Conservation (phyloP, 2,888 invertebrate genomes). For the Euplexia lucipara region DNA sequence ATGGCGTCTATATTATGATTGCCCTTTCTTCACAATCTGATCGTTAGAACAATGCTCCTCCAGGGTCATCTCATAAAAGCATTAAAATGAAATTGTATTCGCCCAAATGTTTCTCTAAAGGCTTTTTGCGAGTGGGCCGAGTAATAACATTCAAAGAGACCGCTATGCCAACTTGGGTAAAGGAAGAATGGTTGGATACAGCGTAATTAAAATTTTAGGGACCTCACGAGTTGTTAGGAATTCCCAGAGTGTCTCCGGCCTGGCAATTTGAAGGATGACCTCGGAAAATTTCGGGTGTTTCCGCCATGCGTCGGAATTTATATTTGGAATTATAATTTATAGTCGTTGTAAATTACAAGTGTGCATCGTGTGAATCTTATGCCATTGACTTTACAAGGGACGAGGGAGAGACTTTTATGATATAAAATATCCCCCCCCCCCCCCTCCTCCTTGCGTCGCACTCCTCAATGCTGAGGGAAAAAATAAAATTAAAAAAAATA, state of each 20-base stretch:
- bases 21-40: conserved; percentile 28
- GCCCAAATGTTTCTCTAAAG: conserved; percentile 59
- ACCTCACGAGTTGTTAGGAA: conserved; percentile 69
- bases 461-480: too few species aligned
- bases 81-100: conserved; percentile 67
- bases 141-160: conserved; percentile 71
- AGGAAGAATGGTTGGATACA: conserved; percentile 69
- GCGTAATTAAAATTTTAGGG: conserved; percentile 80
- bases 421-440: too few species aligned
- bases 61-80: conserved; percentile 58
- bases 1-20: conserved; percentile 24
- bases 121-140: conserved; percentile 60
- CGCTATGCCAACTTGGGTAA: conserved; percentile 59
- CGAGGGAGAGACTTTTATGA: too few species aligned
- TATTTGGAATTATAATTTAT: conserved; percentile 53
- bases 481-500: too few species aligned
- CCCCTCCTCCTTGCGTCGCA: too few species aligned
- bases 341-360: neutral
- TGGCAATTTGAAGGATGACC: conserved; percentile 65
- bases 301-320: conserved; percentile 58
- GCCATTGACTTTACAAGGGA: neutral
- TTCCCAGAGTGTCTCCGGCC: conserved; percentile 63
- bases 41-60: conserved; percentile 46
- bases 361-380: neutral
- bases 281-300: conserved; percentile 65